Base-by-base conservation (phyloP, 2,113 vertebrate species). In the Pseudorectes ferrugineus region DNA sequence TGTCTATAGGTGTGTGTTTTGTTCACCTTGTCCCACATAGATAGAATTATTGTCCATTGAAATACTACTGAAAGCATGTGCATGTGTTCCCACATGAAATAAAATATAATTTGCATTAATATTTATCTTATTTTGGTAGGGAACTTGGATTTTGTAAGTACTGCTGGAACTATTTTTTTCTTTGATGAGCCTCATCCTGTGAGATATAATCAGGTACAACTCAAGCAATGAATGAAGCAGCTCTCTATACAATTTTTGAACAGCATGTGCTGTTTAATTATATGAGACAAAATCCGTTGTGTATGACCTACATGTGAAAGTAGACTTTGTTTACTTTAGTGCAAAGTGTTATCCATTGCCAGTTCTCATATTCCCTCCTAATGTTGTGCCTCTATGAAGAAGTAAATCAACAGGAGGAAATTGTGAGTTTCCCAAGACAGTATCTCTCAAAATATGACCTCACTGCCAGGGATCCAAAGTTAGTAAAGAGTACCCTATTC, bases 401-500 rank as follows among this genome's bases (percentile, higher is more conserved):
- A 40, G 8, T 20, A 46, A 36, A 36, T 51, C 28, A 59, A 28
- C 29, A 67, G 21, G 24, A 82, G 36, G 35, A 63, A 52, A 61
- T 38, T 6, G 0, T 23, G 48, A 43, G 28, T 29, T 85, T 79
- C 21, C n/a, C 31, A 83, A 48, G 38, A 70, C 3, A 49, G 20
- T 43, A 9, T 61, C 19, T 52, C n/a, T 68, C 20, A 71, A 82
- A 91, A 62, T 52, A 46, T 19, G 16, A 33, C 19, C 13, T 85
- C 14, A 24, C 15, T 89, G 20, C 12, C 45, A 57, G 17, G 13
- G 14, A 52, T 76, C 33, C 45, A 86, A 85, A 88, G 40, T 9
- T 31, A 68, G 21, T 29, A n/a, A 28, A 63, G 8, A 23, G 6
- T 1, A 45, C 2, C 1, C 0, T 0, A 26, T 61, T 57, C 6